Evolutionary conservation across 37 sponge, comb jelly and placozoan genomes (phyloP).

Genomic region (Agelas oroides): DNA sequence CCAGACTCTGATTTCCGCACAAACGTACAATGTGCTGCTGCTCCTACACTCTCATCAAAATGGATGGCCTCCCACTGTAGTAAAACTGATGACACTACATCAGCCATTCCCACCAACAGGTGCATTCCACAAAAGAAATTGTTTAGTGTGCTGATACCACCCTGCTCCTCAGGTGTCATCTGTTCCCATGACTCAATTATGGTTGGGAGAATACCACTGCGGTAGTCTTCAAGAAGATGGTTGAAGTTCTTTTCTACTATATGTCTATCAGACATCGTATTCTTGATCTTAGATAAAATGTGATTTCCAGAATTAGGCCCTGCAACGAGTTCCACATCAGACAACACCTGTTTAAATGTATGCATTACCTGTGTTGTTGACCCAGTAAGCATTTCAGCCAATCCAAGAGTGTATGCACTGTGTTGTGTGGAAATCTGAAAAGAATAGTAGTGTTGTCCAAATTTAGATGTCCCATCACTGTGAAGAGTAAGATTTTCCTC

Average conservation of each 20-base stretch:
- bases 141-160: not conserved
- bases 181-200: slow-evolving; percentile 6
- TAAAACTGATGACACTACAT: not conserved
- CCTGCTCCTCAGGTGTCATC: slow-evolving; percentile 6
- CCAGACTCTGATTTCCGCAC: slow-evolving; percentile 20
- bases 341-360: slow-evolving; percentile 30
- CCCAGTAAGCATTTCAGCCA: slow-evolving; percentile 41
- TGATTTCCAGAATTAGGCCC: not conserved
- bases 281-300: slow-evolving; percentile 22
- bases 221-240: slow-evolving; percentile 39
- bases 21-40: not conserved
- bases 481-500: not conserved
- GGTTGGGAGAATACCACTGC: slow-evolving; percentile 8
- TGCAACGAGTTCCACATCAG: slow-evolving; percentile 13
- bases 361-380: slow-evolving; percentile 15
- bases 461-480: slow-evolving; percentile 43
- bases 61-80: not conserved
- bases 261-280: slow-evolving; percentile 59
- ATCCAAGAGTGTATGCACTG: slow-evolving; percentile 36
- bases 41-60: not conserved
- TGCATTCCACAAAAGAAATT: slow-evolving; percentile 29
- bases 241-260: slow-evolving; percentile 55
- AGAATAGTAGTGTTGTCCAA: slow-evolving; percentile 44
- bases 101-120: not conserved
- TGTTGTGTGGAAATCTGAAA: slow-evolving; percentile 42